A percentile compares a stretch with the other conserved stretches of the same genome.
phyloP scores from a whole-genome alignment of 2,113 vertebrate genomes.

The Cygnus buccinator region DNA sequence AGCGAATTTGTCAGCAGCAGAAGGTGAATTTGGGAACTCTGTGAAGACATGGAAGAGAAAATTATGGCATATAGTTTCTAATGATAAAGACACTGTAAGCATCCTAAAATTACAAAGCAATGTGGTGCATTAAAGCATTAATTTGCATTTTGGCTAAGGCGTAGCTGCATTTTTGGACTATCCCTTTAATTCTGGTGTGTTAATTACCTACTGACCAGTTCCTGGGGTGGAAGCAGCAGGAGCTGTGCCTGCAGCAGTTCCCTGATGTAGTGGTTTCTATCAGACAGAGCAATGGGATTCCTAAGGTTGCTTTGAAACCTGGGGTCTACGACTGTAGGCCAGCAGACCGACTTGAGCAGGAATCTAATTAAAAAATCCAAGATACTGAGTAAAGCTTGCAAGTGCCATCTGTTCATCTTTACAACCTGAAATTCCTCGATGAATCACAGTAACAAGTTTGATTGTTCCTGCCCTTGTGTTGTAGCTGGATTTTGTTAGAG shows the following conservation, averaged over 20 bases:
- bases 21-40: background rate
- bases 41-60: background rate
- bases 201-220: slow-evolving; percentile 48
- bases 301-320: slow-evolving; percentile 51
- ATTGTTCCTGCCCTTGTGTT: background rate
- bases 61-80: background rate
- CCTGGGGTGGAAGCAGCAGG: slow-evolving; percentile 32
- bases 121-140: background rate
- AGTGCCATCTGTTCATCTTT: slow-evolving; percentile 60
- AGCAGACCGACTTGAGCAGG: slow-evolving; percentile 5
- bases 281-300: slow-evolving; percentile 3
- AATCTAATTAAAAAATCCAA: slow-evolving; percentile 65
- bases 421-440: background rate
- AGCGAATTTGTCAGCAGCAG: background rate
- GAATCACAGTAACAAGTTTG: background rate
- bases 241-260: slow-evolving; percentile 16
- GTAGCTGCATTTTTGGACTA: slow-evolving; percentile 35
- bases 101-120: slow-evolving; percentile 53
- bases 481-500: slow-evolving; percentile 1
- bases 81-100: slow-evolving; percentile 19
- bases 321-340: slow-evolving; percentile 28
- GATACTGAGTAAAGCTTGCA: slow-evolving; percentile 37
- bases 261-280: slow-evolving; percentile 31
- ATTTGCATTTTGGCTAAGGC: slow-evolving; percentile 46
- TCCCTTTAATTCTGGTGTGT: slow-evolving; percentile 49